phyloP scores from a whole-genome alignment of 2,888 invertebrate genomes.

The Conistra vaccinii region DNA sequence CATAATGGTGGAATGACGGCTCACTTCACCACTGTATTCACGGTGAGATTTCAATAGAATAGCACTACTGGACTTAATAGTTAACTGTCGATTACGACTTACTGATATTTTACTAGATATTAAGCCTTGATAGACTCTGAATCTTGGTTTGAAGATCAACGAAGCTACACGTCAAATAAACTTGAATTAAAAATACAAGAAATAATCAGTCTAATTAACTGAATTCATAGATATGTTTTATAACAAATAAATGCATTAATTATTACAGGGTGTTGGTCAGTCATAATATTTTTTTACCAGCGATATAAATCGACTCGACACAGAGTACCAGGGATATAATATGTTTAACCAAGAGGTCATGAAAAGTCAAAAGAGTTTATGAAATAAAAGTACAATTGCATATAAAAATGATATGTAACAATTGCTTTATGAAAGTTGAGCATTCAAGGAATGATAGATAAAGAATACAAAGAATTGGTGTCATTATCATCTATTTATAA shows the following conservation, averaged over 20 bases:
- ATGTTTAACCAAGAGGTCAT: background rate
- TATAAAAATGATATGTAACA: constrained; percentile 56
- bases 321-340: constrained; percentile 21
- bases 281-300: constrained; percentile 6
- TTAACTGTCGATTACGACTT: background rate
- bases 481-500: constrained; percentile 36
- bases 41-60: background rate
- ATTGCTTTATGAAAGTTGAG: constrained; percentile 73
- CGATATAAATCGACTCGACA: background rate
- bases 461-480: constrained; percentile 36
- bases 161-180: constrained; percentile 2
- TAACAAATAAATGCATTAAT: constrained; percentile 56
- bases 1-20: background rate
- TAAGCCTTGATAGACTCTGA: background rate
- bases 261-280: constrained; percentile 25
- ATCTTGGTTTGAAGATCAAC: constrained; percentile 8
- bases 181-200: constrained; percentile 26
- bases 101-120: background rate
- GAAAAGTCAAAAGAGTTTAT: background rate
- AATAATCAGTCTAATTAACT: constrained; percentile 10
- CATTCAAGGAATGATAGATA: constrained; percentile 71
- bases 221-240: constrained; percentile 40
- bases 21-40: background rate
- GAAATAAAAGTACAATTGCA: constrained; percentile 28
- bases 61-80: background rate